Percentiles rank a stretch among this genome's conserved stretches.
These are phyloP conservation scores for Brachionus plicatilis DNA, from an alignment of 1,140 invertebrate species.

Conservation along the genomic window DNA sequence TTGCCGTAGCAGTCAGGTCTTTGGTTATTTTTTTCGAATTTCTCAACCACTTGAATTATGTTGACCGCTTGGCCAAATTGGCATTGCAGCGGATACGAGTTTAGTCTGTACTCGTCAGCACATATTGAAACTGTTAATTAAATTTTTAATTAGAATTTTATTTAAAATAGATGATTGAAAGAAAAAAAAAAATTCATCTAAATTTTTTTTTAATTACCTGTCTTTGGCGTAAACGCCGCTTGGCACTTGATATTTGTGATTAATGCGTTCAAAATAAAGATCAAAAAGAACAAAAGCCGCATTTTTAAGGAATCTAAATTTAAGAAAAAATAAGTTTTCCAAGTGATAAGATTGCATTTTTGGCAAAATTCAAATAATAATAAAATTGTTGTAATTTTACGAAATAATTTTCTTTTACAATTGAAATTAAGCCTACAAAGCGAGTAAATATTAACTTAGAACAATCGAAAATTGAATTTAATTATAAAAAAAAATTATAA, in stretches of 20 bases:
- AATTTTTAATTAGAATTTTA: not conserved
- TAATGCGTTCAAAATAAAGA: not conserved
- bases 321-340: not conserved
- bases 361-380: not conserved
- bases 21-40: slow-evolving; percentile 21
- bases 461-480: slow-evolving; percentile 33
- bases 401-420: not conserved
- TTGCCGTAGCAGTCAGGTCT: not conserved
- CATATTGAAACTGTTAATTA: slow-evolving; percentile 19
- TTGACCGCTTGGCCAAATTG: not conserved
- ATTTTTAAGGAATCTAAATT: not conserved
- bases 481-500: not conserved
- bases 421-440: not conserved
- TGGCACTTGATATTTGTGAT: not conserved
- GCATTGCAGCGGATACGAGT: slow-evolving; percentile 26
- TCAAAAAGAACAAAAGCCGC: not conserved
- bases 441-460: slow-evolving; percentile 35
- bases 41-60: not conserved
- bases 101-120: slow-evolving; percentile 26
- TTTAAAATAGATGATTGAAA: not conserved
- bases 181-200: not conserved
- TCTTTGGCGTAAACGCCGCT: not conserved
- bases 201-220: not conserved
- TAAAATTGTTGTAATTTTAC: not conserved
- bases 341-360: not conserved